phyloP scores from a whole-genome alignment of 2,113 vertebrate genomes.

The Triplophysa tibetana region DNA sequence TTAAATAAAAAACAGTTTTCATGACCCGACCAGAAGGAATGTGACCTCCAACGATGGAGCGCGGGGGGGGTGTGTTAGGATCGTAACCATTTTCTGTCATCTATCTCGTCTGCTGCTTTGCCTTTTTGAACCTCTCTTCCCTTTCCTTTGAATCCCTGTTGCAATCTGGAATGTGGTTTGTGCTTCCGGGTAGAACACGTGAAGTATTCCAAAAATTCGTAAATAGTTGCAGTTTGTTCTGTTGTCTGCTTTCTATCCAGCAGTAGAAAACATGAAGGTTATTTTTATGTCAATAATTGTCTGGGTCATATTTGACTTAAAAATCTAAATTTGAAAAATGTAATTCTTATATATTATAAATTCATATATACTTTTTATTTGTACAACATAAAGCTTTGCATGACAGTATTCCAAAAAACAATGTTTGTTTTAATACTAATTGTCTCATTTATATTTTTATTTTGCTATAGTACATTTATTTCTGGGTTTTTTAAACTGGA shows the following conservation, averaged over 20 bases:
- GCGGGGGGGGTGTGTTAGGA: slow-evolving; percentile 33
- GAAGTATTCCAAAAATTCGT: slow-evolving; percentile 71
- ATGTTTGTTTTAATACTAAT: too few species aligned
- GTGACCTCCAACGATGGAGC: slow-evolving; percentile 65
- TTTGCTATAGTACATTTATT: too few species aligned
- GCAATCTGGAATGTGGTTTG: slow-evolving; percentile 78
- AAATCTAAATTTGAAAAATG: too few species aligned
- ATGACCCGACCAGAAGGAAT: slow-evolving; percentile 62
- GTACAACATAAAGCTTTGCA: too few species aligned
- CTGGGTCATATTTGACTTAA: too few species aligned
- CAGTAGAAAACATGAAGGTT: not conserved
- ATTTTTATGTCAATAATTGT: not conserved
- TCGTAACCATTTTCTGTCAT: slow-evolving; percentile 67
- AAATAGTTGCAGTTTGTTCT: slow-evolving; percentile 64
- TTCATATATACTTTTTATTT: too few species aligned
- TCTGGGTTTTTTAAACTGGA: too few species aligned
- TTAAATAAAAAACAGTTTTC: slow-evolving; percentile 44
- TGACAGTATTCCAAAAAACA: too few species aligned
- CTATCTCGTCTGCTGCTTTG: slow-evolving; percentile 71
- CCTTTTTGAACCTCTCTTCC: slow-evolving; percentile 70
- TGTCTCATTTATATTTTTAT: too few species aligned
- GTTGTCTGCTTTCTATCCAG: slow-evolving; percentile 30
- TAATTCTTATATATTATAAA: too few species aligned
- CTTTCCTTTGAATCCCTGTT: slow-evolving; percentile 72
- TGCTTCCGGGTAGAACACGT: slow-evolving; percentile 80